Conservation (phyloP, 1,140 invertebrate species). For the Ceratosolen fusciceps region DNA sequence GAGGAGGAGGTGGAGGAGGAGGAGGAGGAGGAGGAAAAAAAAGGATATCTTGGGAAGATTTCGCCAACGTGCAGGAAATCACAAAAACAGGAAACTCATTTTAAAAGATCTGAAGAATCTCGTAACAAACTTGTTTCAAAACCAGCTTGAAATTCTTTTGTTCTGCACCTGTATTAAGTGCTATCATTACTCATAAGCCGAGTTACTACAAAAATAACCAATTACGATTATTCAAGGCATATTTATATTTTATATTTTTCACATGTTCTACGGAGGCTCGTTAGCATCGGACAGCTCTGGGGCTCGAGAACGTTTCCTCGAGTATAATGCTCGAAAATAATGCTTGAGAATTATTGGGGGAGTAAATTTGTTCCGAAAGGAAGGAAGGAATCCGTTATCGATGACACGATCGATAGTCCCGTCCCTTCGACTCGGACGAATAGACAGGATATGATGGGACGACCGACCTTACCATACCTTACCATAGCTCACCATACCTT, state of each 20-base stretch:
- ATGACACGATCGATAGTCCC: too few relatives aligned
- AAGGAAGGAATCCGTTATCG: too few relatives aligned
- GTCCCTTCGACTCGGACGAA: too few relatives aligned
- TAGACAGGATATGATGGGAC: too few relatives aligned
- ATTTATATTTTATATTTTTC: not conserved
- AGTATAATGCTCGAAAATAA: too few relatives aligned
- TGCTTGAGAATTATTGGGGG: too few relatives aligned
- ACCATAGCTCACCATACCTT: too few relatives aligned
- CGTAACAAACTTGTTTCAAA: constrained; percentile 16
- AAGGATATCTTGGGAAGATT: not conserved
- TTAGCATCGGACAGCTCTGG: not conserved
- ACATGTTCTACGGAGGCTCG: not conserved
- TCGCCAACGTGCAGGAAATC: not conserved
- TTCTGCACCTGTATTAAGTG: not conserved
- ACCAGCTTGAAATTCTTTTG: not conserved
- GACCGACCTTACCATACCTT: too few relatives aligned
- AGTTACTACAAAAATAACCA: not conserved
- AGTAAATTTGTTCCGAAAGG: too few relatives aligned
- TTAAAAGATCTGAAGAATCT: constrained; percentile 18
- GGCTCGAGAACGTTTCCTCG: too few relatives aligned
- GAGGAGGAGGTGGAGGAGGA: too few relatives aligned
- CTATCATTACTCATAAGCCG: not conserved
- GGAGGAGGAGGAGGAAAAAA: too few relatives aligned
- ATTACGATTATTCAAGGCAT: not conserved
- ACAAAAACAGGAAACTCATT: constrained; percentile 16